Conservation (phyloP, 2,797 vertebrate species). For the Pipistrellus kuhlii region DNA sequence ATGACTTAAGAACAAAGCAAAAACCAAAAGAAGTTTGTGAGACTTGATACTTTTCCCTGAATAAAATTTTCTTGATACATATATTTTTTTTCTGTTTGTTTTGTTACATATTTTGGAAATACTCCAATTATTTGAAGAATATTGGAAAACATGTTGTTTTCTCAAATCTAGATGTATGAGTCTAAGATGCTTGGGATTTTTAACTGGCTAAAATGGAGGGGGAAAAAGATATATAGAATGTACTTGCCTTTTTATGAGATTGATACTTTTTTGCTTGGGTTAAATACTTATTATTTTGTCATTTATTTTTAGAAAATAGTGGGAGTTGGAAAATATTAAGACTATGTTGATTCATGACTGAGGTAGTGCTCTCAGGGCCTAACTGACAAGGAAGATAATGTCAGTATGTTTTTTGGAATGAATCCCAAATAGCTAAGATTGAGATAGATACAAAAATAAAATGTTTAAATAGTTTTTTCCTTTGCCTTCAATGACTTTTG, state of each 20-base stretch:
- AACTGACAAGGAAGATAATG: not conserved
- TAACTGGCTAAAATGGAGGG: not conserved
- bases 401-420: not conserved
- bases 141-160: not conserved
- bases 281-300: not conserved
- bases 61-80: constrained; percentile 8
- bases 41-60: not conserved
- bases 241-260: constrained; percentile 16
- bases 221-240: not conserved
- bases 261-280: not conserved
- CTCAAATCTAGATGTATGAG: not conserved
- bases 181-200: constrained; percentile 36
- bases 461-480: not conserved
- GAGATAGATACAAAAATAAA: not conserved
- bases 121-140: constrained; percentile 6
- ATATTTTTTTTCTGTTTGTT: not conserved
- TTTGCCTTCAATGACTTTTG: not conserved
- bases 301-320: constrained; percentile 31
- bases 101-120: constrained; percentile 56
- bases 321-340: not conserved
- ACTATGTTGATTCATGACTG: not conserved
- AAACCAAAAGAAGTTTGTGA: not conserved
- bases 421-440: not conserved
- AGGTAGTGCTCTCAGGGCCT: not conserved
- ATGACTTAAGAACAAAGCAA: not conserved